Evolutionary conservation across 2,113 vertebrate species (phyloP).

Genomic region (Hippolais icterina): DNA sequence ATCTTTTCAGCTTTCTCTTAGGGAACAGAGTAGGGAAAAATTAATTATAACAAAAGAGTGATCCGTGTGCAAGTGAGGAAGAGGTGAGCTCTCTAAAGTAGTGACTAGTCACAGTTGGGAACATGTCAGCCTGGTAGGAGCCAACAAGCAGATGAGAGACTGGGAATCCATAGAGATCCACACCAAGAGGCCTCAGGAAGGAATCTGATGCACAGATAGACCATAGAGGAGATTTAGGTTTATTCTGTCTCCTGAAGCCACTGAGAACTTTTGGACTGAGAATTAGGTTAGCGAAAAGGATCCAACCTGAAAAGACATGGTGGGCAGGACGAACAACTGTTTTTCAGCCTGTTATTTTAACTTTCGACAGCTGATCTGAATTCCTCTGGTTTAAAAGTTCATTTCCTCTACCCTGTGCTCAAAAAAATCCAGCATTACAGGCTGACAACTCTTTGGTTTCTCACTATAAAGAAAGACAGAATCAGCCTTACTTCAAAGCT

Average conservation of each 20-base stretch:
- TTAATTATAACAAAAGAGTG: neutral
- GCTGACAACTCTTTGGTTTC: neutral
- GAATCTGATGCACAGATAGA: neutral
- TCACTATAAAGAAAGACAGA: neutral
- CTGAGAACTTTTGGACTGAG: neutral
- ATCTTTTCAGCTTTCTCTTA: neutral
- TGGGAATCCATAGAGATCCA: neutral
- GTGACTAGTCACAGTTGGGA: fast-evolving
- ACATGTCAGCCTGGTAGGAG: neutral
- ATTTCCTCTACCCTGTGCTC: neutral
- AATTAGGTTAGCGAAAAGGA: neutral
- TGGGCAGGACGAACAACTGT: neutral
- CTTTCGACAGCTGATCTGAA: neutral
- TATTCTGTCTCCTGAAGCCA: neutral
- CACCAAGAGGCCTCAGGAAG: neutral
- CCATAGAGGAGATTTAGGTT: neutral
- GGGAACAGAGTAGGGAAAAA: neutral
- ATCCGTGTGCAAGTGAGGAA: neutral
- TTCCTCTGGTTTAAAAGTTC: neutral
- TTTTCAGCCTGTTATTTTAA: neutral
- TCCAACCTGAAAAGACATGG: neutral
- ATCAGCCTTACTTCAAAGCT: neutral
- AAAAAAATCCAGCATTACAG: neutral
- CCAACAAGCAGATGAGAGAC: neutral
- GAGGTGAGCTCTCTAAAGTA: neutral